Percentiles rank a stretch among this genome's conserved stretches.
Conservation (phyloP, 2,113 vertebrate genomes). For the Otolemur garnettii region DNA sequence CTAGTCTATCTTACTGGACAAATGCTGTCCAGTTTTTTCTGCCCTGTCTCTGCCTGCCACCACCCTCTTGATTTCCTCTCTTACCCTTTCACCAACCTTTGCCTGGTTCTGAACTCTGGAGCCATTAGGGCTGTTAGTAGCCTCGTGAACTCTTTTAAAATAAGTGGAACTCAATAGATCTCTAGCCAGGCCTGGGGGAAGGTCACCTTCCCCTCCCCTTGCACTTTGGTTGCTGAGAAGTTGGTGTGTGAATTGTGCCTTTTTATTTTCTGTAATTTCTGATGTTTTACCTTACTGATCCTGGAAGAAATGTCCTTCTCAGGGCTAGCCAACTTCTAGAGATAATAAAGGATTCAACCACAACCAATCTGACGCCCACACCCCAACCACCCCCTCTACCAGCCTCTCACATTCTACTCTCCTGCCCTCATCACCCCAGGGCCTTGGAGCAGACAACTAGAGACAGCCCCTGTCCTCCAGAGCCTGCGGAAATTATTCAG, state of each 20-base stretch:
- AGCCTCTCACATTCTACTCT: not conserved
- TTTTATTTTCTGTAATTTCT: not conserved
- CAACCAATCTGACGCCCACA: not conserved
- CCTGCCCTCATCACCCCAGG: not conserved
- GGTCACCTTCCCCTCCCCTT: not conserved
- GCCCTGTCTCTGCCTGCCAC: not conserved
- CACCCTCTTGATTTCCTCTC: not conserved
- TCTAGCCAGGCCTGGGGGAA: not conserved
- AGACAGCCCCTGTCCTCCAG: not conserved
- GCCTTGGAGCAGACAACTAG: not conserved
- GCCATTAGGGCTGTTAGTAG: not conserved
- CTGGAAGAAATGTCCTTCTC: not conserved
- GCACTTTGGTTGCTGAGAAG: not conserved
- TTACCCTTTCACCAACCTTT: not conserved
- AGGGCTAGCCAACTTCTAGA: not conserved
- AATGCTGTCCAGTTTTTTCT: fast-evolving
- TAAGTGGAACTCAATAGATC: not conserved
- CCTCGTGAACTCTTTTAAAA: not conserved
- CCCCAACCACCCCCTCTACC: not conserved
- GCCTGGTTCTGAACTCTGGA: not conserved
- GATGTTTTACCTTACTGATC: not conserved
- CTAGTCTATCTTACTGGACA: not conserved
- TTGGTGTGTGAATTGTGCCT: fast-evolving
- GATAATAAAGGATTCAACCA: not conserved
- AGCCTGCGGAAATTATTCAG: not conserved